Evolutionary conservation across 2,113 vertebrate genomes (phyloP), one percentile per base, ranked within the genome.

Genomic region (Penelope pileata): DNA sequence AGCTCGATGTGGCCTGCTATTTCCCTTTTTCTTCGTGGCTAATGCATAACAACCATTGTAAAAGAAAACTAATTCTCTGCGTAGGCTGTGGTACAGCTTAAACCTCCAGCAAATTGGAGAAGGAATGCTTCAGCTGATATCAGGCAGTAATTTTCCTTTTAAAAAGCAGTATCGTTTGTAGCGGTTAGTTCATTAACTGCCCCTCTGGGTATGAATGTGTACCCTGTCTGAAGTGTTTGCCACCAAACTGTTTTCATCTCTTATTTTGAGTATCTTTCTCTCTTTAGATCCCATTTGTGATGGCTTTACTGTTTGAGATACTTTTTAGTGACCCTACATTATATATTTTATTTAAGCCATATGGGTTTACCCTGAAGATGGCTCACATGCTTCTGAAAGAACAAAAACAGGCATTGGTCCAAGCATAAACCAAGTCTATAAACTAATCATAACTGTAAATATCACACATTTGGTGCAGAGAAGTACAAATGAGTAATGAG

Each of bases 401-500:
- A 85, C 6, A 93, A 85, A 95, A 72, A 0, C 48, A 73, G 91
- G 58, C 78, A 53, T 38, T 58, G 19, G 36, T 89, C 74, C 86
- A 94, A 89, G 70, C 36, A 84, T 76, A 54, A 86, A 14, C 47
- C 69, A n/a, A 62, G 50, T 69, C 75, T 88, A 58, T 82, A 75
- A 92, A 91, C 69, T 85, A 93, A 92, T 91, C 89, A 64, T 64
- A 89, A 94, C 84, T 84, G 86, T 56, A 94, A 97, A 95, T 89
- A 92, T 82, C 92, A 91, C 83, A 90, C 82, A 93, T 94, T 97
- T 95, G 86, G 62, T 93, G 81, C 48, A 72, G 74, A 64, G 80
- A 84, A 93, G 81, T 84, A 91, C 91, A 73, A 40, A 91, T 96
- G 95, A 96, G 75, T 96, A 94, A 96, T 93, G 88, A 96, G 82